These are phyloP conservation scores for Lepidocyrtoides sp. DNA, from an alignment of 2,888 invertebrate genomes.

Conservation along the genomic window DNA sequence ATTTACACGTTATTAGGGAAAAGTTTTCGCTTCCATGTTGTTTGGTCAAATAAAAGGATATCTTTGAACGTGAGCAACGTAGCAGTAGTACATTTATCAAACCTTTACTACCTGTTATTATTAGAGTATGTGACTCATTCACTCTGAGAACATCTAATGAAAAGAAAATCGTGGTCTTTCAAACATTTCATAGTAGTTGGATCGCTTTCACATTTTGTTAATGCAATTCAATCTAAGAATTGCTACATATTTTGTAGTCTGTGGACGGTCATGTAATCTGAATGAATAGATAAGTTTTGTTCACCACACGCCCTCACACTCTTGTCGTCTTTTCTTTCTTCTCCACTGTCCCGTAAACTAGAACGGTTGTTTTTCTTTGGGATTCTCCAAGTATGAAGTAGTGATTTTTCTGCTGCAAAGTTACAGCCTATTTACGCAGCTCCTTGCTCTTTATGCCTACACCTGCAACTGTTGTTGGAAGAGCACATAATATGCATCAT, in stretches of 20 bases:
- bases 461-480: background rate
- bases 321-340: background rate
- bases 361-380: conserved; percentile 16
- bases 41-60: background rate
- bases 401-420: conserved; percentile 32
- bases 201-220: background rate
- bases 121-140: background rate
- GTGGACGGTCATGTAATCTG: background rate
- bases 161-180: background rate
- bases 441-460: background rate
- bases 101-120: background rate
- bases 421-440: conserved; percentile 2
- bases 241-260: no score
- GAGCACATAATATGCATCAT: no score
- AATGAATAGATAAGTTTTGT: background rate
- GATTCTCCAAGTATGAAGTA: conserved; percentile 33
- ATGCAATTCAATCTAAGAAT: no score
- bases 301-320: background rate
- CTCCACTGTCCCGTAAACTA: background rate
- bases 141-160: background rate
- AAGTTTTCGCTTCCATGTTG: background rate
- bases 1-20: conserved; percentile 18
- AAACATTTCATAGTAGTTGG: background rate
- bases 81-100: background rate
- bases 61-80: no score